A percentile compares a stretch with the other conserved stretches of the same genome.
Conservation (phyloP, 2,797 vertebrate genomes). For the Remorina albescens region DNA sequence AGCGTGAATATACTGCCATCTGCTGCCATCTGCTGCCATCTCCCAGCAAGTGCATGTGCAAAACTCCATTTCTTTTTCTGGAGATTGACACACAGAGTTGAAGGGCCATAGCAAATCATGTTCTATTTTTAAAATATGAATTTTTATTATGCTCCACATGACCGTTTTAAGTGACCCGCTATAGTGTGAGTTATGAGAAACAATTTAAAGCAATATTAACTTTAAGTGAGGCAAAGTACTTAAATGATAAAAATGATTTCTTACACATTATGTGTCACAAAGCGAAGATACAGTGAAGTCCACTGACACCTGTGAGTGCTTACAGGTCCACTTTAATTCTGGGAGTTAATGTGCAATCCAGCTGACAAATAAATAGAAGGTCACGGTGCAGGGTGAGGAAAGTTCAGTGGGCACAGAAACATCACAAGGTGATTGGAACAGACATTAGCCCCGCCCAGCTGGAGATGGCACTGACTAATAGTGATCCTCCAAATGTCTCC, state of each 20-base stretch:
- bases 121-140: background rate
- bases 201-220: no score
- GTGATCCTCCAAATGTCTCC: slow-evolving; percentile 67
- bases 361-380: background rate
- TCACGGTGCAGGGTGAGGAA: background rate
- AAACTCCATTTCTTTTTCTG: background rate
- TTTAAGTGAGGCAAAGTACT: background rate
- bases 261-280: background rate
- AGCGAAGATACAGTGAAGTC: background rate
- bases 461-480: slow-evolving; percentile 68
- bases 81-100: background rate
- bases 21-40: slow-evolving; percentile 50
- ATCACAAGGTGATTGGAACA: slow-evolving; percentile 81
- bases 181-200: background rate
- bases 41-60: slow-evolving; percentile 19
- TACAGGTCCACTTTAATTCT: background rate
- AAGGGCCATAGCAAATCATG: background rate
- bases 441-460: slow-evolving; percentile 86
- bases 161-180: background rate
- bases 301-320: background rate
- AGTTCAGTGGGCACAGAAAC: background rate
- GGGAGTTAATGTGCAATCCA: slow-evolving; percentile 20
- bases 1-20: slow-evolving; percentile 61
- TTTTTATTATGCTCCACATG: background rate
- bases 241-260: background rate